Conservation (phyloP, 1,140 invertebrate genomes). For the Pantala flavescens region DNA sequence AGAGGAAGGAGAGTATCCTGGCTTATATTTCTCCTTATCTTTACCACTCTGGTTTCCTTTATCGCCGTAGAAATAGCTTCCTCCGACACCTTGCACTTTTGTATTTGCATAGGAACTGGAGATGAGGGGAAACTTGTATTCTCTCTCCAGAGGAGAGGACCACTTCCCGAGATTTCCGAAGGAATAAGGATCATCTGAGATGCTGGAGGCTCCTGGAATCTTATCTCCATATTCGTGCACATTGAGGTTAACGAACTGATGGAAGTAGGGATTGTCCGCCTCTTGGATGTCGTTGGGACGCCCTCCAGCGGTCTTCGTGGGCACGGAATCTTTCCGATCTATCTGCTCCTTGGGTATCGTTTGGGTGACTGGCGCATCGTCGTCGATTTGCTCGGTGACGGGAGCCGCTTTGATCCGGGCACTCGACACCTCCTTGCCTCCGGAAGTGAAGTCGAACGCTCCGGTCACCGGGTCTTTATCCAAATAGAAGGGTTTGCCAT, state of each 20-base stretch:
- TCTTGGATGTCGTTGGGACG: not conserved
- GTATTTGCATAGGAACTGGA: slow-evolving; percentile 61
- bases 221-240: not conserved
- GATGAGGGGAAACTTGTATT: slow-evolving; percentile 49
- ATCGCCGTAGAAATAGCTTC: slow-evolving; percentile 17
- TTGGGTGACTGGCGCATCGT: not conserved
- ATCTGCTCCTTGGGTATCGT: not conserved
- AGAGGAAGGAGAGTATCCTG: slow-evolving; percentile 26
- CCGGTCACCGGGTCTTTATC: slow-evolving; percentile 57
- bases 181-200: not conserved
- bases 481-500: slow-evolving; percentile 56
- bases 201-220: not conserved
- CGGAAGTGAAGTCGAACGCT: slow-evolving; percentile 48
- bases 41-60: slow-evolving; percentile 33
- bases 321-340: not conserved
- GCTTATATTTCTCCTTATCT: slow-evolving; percentile 21
- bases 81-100: slow-evolving; percentile 48
- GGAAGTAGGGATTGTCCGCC: not conserved
- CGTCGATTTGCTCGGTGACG: not conserved
- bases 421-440: slow-evolving; percentile 28
- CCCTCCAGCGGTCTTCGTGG: not conserved
- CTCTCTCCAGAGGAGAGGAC: not conserved
- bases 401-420: not conserved
- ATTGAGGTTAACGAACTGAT: not conserved
- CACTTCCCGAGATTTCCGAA: not conserved